Evolutionary conservation across 1,140 invertebrate species (phyloP), one percentile per base, ranked within the genome.

Genomic region (Anastrepha obliqua): DNA sequence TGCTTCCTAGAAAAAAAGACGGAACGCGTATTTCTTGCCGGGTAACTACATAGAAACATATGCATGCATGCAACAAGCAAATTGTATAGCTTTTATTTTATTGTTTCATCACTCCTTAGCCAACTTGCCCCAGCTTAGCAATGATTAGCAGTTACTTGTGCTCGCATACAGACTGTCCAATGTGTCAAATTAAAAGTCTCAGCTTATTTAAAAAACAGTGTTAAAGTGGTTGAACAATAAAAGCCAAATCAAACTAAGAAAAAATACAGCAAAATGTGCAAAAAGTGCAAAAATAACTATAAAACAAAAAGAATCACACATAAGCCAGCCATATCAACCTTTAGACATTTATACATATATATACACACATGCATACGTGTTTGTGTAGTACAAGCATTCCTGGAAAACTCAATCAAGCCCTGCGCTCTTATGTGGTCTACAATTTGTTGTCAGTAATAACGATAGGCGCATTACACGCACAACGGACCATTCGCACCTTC

Each of bases 141-240:
- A 5, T 74, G 39, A 74, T 74, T 74, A 81, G 47, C 74, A 7
- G 74, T 47, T 20, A 55, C 65, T 67, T 67, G 65, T 13, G 20
- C 11, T 3, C 29, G 67, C 39, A 47, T 9, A 44, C 11, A 17
- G 7, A 20, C 5, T 2, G 44, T 8, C 3, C 44, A 47, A 55
- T 20, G 47, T 81, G 74, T 81, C 74, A 81, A 81, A 81, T 55
- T 20, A 81, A 81, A 70, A 81, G 17, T 81, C 74, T 3, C 74
- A 81, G 44, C 17, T 81, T 55, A 9, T 81, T 2, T 20, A 8
- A 4, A 13, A 81, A n/a, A 81, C 51, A 13, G 2, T 29, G 47
- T 55, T n/a, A 51, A 20, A 17, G 11, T 81, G 47, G n/a, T 58
- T 7, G 15, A 9, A 11, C 47, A 81, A 81, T 15, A 51, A 81